A percentile compares a stretch with the other conserved stretches of the same genome.
Evolutionary conservation across 2,888 invertebrate genomes (phyloP).

Genomic region (Cyaniris semiargus): DNA sequence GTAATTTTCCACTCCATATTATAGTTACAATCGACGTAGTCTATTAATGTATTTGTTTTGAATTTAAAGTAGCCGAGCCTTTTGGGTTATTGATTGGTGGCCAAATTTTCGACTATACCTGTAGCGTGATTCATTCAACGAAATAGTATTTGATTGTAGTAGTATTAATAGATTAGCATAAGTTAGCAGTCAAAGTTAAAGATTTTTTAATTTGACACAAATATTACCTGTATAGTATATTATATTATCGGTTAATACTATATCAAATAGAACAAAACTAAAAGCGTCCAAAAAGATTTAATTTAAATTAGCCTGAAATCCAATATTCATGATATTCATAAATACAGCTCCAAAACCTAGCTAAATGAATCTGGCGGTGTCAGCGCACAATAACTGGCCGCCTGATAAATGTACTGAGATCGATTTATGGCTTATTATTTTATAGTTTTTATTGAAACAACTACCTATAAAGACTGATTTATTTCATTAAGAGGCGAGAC

Average conservation of each 20-base stretch:
- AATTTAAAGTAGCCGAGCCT: slow-evolving; percentile 1
- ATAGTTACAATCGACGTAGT: not conserved
- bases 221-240: too few relatives aligned
- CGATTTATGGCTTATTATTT: slow-evolving; percentile 59
- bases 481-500: slow-evolving; percentile 46
- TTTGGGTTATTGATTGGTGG: not conserved
- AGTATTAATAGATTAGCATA: not conserved
- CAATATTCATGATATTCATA: slow-evolving; percentile 33
- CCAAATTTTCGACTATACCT: not conserved
- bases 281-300: not conserved
- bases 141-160: not conserved
- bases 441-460: slow-evolving; percentile 60
- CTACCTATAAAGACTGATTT: slow-evolving; percentile 51
- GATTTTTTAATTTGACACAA: too few relatives aligned
- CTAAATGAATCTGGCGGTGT: slow-evolving; percentile 35
- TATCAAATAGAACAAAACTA: not conserved
- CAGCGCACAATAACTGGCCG: slow-evolving; percentile 53
- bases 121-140: not conserved
- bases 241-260: not conserved
- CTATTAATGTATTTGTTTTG: slow-evolving; percentile 16
- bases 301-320: slow-evolving; percentile 32
- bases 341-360: slow-evolving; percentile 30
- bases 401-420: slow-evolving; percentile 62
- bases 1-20: slow-evolving; percentile 19
- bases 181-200: too few relatives aligned